phyloP scores from a whole-genome alignment of 2,113 vertebrate genomes.

The Cyanoramphus novaezelandiae region DNA sequence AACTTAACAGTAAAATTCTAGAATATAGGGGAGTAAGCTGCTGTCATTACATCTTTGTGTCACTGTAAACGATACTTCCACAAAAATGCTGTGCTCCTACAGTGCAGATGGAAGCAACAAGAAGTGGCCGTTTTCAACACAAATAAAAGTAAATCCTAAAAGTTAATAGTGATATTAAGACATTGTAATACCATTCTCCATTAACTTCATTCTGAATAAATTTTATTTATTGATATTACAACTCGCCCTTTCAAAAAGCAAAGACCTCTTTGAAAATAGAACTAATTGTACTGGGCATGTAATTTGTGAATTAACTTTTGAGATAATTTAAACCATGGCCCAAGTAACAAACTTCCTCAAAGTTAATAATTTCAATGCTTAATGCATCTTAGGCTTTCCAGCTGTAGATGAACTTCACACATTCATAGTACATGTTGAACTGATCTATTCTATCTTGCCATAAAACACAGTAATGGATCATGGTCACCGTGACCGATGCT shows the following conservation, averaged over 20 bases:
- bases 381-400: neutral
- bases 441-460: neutral
- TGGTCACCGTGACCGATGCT: slow-evolving; percentile 28
- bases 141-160: neutral
- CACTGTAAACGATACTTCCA: neutral
- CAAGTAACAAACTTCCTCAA: neutral
- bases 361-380: neutral
- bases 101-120: neutral
- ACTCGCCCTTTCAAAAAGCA: neutral
- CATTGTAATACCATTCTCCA: neutral
- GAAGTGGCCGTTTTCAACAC: neutral
- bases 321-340: neutral
- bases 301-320: neutral
- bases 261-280: neutral
- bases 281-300: neutral
- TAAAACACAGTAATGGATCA: neutral
- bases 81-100: neutral
- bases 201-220: neutral
- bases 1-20: neutral
- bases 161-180: neutral
- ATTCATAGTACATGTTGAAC: neutral
- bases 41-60: neutral
- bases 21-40: neutral
- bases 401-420: slow-evolving; percentile 7
- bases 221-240: neutral